Conservation (phyloP, 2,888 invertebrate genomes). For the Amiota mariae region DNA sequence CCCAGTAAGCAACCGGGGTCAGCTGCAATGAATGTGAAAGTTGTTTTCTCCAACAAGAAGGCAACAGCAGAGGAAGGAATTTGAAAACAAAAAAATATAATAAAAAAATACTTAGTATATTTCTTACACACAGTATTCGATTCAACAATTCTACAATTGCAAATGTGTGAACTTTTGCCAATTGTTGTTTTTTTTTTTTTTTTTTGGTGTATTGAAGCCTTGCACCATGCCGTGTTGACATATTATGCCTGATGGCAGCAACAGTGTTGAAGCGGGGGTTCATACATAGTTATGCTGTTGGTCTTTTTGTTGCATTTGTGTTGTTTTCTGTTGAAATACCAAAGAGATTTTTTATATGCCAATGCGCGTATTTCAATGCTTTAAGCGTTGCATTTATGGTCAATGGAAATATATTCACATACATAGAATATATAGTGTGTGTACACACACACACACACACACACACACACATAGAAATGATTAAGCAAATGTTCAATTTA, state of each 20-base stretch:
- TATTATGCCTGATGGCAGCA: background rate
- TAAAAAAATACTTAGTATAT: too few species aligned
- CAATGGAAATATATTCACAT: background rate
- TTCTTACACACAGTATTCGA: too few species aligned
- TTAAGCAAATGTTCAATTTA: conserved; percentile 44
- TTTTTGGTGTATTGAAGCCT: background rate
- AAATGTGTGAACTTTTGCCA: too few species aligned
- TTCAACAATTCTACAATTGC: too few species aligned
- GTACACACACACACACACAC: conserved; percentile 11
- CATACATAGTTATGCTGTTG: too few species aligned
- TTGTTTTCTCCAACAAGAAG: background rate
- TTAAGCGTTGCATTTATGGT: conserved; percentile 10
- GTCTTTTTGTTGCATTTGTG: background rate
- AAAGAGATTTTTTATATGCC: background rate
- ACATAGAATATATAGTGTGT: background rate
- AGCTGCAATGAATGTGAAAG: conserved; percentile 16
- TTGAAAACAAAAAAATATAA: too few species aligned
- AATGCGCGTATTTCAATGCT: conserved; percentile 1
- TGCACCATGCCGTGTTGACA: conserved; percentile 9
- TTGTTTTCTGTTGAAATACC: conserved; percentile 19
- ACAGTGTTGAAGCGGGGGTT: too few species aligned
- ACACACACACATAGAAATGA: conserved; percentile 38
- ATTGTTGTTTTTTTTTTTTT: background rate
- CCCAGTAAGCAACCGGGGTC: conserved; percentile 17
- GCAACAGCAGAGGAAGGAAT: too few species aligned